Conservation (phyloP, 2,113 vertebrate genomes). For the Psittacula cyanocephala region DNA sequence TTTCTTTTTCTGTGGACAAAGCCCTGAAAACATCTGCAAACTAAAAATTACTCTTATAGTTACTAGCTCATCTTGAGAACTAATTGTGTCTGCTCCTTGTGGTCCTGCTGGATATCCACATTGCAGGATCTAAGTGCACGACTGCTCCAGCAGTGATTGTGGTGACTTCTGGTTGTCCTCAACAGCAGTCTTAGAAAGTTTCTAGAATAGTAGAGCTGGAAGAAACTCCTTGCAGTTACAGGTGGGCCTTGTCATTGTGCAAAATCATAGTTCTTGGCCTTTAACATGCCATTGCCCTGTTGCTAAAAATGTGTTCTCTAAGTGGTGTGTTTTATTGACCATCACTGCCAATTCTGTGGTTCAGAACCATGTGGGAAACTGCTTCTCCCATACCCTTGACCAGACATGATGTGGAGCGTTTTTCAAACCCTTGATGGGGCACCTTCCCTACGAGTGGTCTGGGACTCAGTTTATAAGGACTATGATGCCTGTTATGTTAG, state of each 20-base stretch:
- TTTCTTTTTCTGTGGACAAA: neutral
- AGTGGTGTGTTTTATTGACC: neutral
- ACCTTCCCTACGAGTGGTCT: neutral
- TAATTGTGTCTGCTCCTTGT: neutral
- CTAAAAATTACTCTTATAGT: neutral
- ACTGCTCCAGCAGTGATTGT: neutral
- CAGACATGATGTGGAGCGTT: neutral
- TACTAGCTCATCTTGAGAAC: neutral
- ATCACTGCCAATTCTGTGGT: neutral
- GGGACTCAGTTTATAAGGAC: neutral
- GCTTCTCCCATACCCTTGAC: neutral
- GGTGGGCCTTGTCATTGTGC: neutral
- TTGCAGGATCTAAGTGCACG: neutral
- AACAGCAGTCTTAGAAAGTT: neutral
- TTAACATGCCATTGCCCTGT: neutral
- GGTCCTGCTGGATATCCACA: rapidly evolving
- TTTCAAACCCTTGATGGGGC: neutral
- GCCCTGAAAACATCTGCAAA: neutral
- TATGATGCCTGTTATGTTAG: neutral
- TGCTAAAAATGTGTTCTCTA: neutral
- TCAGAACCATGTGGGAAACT: neutral
- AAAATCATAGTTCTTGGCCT: neutral
- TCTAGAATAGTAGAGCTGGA: neutral
- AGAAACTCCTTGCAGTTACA: neutral
- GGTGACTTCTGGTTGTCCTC: neutral